phyloP scores from a whole-genome alignment of 35 echinoderm and acorn worm genomes.

The Hemicentrotus pulcherrimus region DNA sequence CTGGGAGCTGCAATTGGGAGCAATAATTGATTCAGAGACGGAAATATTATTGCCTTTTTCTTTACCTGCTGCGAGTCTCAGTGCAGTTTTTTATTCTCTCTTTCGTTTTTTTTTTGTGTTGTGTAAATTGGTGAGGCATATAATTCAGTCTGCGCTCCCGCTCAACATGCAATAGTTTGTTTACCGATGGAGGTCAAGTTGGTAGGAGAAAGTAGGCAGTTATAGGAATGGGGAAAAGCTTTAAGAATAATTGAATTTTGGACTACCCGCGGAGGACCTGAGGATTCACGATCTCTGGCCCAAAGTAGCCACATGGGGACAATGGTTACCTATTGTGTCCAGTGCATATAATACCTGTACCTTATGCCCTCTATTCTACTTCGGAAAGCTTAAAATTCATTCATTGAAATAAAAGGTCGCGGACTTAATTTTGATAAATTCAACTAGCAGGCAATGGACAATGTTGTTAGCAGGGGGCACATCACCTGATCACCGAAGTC shows the following conservation, averaged over 20 bases:
- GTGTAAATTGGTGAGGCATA: neutral
- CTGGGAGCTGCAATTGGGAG: neutral
- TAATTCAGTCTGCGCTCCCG: neutral
- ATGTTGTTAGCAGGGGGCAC: neutral
- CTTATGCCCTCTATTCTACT: neutral
- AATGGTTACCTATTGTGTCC: conserved; percentile 2
- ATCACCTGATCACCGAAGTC: neutral
- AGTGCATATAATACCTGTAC: neutral
- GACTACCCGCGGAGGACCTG: neutral
- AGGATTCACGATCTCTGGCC: neutral
- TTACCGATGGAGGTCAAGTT: neutral
- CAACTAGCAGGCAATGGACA: neutral
- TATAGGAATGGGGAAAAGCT: neutral
- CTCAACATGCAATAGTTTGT: conserved; percentile 2
- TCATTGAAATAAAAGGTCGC: neutral
- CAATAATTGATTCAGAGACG: conserved; percentile 18
- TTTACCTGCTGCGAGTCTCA: neutral
- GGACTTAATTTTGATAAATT: neutral
- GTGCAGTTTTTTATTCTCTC: neutral
- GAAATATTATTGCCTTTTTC: neutral
- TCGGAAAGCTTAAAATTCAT: neutral
- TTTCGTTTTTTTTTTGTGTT: neutral
- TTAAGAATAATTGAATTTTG: neutral
- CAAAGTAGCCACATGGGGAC: neutral
- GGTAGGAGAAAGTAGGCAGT: neutral